Conservation (phyloP, 2,797 vertebrate genomes). For the Pyrocephalus nanus region DNA sequence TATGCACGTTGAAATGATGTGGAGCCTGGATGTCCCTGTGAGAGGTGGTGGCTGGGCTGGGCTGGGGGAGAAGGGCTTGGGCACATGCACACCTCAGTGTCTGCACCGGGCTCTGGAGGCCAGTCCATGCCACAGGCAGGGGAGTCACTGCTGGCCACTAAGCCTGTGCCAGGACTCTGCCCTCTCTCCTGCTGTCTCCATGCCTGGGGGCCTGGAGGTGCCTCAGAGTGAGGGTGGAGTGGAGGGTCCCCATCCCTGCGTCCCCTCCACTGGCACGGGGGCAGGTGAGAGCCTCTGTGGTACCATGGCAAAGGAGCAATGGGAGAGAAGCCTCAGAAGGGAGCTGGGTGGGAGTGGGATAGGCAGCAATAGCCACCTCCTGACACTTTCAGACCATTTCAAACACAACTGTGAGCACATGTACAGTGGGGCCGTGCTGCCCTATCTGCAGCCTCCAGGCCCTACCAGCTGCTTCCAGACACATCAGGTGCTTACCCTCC, state of each 20-base stretch:
- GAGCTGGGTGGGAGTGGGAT: not conserved
- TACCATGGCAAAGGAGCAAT: accelerated
- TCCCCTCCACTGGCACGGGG: not conserved
- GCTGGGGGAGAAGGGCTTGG: not conserved
- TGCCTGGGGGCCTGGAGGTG: not conserved
- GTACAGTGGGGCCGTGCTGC: not conserved
- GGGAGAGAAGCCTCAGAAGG: not conserved
- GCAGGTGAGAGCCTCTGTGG: not conserved
- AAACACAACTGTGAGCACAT: not conserved
- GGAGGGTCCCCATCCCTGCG: not conserved
- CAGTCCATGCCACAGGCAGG: not conserved
- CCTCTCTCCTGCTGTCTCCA: not conserved
- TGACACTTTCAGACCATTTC: not conserved
- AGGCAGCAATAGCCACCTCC: not conserved
- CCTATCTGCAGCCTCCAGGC: not conserved
- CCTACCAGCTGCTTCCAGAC: not conserved
- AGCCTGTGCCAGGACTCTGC: not conserved
- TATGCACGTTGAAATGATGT: constrained; percentile 41
- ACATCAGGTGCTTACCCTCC: not conserved
- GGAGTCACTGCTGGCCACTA: not conserved
- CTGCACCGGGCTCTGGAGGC: accelerated
- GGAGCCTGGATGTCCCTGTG: constrained; percentile 30
- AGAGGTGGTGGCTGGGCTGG: not conserved
- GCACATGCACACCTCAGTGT: not conserved
- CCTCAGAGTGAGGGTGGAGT: not conserved